Evolutionary conservation across 2,797 vertebrate species (phyloP).

Genomic region (Lagothrix lagotricha): DNA sequence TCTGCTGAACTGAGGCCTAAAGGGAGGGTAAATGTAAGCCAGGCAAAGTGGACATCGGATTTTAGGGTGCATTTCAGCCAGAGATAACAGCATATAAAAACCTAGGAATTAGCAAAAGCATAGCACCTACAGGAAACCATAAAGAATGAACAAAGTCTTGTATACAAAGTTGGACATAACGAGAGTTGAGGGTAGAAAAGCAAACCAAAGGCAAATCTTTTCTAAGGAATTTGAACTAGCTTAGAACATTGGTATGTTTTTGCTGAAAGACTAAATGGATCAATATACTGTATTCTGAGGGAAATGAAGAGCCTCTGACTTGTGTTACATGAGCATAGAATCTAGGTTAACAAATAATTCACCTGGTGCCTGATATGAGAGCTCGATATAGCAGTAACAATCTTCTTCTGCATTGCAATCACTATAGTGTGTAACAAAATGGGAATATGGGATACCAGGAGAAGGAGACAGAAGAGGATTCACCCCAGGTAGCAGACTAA

Average conservation of each 20-base stretch:
- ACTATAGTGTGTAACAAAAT: background rate
- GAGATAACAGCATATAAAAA: background rate
- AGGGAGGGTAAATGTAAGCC: background rate
- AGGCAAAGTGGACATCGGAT: background rate
- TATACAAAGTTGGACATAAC: background rate
- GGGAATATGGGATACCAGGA: background rate
- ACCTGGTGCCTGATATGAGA: background rate
- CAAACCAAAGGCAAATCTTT: conserved; percentile 29
- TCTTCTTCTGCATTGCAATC: background rate
- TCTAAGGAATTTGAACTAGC: background rate
- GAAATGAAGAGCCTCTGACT: background rate
- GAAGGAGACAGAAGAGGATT: background rate
- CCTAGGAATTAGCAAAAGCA: background rate
- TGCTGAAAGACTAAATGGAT: background rate
- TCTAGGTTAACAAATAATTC: background rate
- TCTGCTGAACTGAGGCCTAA: background rate
- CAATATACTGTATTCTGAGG: background rate
- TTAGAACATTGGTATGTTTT: background rate
- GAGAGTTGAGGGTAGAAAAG: conserved; percentile 26
- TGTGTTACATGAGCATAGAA: background rate
- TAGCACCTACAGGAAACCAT: background rate
- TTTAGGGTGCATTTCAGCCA: background rate
- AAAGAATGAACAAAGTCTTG: background rate
- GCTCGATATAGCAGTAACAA: background rate
- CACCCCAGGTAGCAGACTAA: background rate